Evolutionary conservation across 2,888 invertebrate species (phyloP), one percentile per base, ranked within the genome.

Genomic region (Mesorhabditis sp.): DNA sequence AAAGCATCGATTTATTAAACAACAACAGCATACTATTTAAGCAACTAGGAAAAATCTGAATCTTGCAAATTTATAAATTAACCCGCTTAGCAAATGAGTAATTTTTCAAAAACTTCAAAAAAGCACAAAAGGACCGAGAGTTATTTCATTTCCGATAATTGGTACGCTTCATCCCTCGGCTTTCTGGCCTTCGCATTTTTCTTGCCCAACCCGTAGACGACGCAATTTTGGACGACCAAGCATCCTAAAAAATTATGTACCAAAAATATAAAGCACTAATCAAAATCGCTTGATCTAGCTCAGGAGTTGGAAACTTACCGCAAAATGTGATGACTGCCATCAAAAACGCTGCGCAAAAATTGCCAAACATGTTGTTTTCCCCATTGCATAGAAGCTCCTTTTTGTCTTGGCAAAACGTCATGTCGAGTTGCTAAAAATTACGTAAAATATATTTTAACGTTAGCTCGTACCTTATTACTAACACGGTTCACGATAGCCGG

Each of bases 331-430:
- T 28, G 5, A 70, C 41, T 45, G 64, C 63, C 44, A 44, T 62
- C 5, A 66, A 7, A 28, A 72, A 72, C 10, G 72, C 68, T 28
- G 66, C 58, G 43, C 50, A 62, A 41, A 72, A 72, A 6, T 65
- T 66, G 66, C 70, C 65, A 42, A 68, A 66, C 64, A 71, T 67
- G 42, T 72, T 72, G 62, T 72, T 70, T 7, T 28, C 45, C n/a
- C 58, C 64, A 13, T 67, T 63, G 43, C 72, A 72, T 28, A 72
- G 64, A 4, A 71, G 64, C 50, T 72, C 70, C 44, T 72, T 72
- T 63, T 72, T 72, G 58, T 70, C 70, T 64, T 67, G 67, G 43
- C 72, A 72, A 28, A 72, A 68, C 10, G 67, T 67, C 67, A 72
- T 68, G 61, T 72, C 72, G 41, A 72, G 61, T 43, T 71, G 69